Evolutionary conservation across 2,113 vertebrate species (phyloP).

Genomic region (Passerina amoena): DNA sequence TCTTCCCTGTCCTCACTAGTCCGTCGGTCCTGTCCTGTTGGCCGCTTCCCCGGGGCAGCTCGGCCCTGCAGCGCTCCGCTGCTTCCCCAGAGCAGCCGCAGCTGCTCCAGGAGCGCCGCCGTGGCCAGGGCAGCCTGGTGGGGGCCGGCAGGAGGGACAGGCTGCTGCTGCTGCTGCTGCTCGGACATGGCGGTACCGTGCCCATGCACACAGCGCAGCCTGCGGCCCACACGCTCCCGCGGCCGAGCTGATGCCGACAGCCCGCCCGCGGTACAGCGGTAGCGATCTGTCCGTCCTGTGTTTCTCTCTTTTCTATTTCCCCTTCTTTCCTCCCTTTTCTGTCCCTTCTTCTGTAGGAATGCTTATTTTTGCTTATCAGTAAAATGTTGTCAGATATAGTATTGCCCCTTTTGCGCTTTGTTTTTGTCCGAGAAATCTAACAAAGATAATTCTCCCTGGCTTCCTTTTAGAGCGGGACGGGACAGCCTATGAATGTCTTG

Average conservation of each 20-base stretch:
- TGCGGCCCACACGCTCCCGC: fast-evolving
- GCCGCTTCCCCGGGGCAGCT: not conserved
- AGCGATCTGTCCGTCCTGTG: fast-evolving
- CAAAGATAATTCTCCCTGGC: no score
- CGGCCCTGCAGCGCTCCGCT: fast-evolving
- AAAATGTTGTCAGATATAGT: no score
- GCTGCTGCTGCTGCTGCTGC: no score
- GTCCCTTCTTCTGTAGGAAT: no score
- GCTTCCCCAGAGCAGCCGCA: not conserved
- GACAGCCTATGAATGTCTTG: not conserved
- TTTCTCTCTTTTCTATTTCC: not conserved
- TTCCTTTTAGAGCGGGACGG: fast-evolving
- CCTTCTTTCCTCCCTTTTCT: not conserved
- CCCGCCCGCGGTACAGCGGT: fast-evolving
- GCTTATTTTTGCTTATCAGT: not conserved
- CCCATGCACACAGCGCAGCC: not conserved
- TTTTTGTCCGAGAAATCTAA: not conserved
- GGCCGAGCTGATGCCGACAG: fast-evolving
- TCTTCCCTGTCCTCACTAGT: no score
- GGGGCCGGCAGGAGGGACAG: not conserved
- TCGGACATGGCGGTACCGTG: no score
- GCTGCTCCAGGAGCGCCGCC: fast-evolving
- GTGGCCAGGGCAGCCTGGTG: not conserved
- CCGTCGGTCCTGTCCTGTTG: not conserved
- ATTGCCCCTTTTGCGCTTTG: not conserved